Evolutionary conservation across 2,888 invertebrate species (phyloP).

Genomic region (Thyatira batis): DNA sequence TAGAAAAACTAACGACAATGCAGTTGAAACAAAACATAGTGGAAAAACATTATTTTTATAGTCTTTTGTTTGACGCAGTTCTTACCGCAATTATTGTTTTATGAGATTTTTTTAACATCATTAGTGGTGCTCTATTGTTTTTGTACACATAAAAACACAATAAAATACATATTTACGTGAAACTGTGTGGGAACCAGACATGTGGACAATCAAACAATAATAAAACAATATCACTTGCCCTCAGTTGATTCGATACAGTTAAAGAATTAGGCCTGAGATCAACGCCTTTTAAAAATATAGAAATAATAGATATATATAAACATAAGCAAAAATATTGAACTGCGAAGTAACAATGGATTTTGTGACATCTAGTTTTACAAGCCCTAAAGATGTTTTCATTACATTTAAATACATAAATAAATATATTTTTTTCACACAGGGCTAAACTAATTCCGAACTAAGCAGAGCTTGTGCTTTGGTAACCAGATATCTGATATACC

Average conservation of each 20-base stretch:
- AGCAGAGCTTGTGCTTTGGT: no score
- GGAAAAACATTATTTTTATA: conserved; percentile 14
- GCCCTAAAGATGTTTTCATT: no score
- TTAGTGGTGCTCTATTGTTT: conserved; percentile 20
- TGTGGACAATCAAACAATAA: neutral
- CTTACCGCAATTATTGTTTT: conserved; percentile 15
- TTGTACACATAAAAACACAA: neutral
- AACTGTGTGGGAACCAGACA: neutral
- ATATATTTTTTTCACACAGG: no score
- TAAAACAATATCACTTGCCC: neutral
- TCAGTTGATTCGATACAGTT: neutral
- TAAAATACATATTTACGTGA: neutral
- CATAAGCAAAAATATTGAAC: no score
- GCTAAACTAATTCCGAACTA: no score
- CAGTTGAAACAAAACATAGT: neutral
- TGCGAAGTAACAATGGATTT: no score
- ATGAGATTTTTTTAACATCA: conserved; percentile 9
- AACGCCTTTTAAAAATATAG: no score
- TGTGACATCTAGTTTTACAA: no score
- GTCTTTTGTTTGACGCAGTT: conserved; percentile 16
- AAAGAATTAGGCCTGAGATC: neutral
- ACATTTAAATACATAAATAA: no score
- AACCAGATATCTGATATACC: no score
- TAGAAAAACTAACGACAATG: conserved; percentile 8
- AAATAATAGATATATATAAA: no score